Evolutionary conservation across 2,113 vertebrate species (phyloP).

Genomic region (Sinocyclocheilus anshuiensis): DNA sequence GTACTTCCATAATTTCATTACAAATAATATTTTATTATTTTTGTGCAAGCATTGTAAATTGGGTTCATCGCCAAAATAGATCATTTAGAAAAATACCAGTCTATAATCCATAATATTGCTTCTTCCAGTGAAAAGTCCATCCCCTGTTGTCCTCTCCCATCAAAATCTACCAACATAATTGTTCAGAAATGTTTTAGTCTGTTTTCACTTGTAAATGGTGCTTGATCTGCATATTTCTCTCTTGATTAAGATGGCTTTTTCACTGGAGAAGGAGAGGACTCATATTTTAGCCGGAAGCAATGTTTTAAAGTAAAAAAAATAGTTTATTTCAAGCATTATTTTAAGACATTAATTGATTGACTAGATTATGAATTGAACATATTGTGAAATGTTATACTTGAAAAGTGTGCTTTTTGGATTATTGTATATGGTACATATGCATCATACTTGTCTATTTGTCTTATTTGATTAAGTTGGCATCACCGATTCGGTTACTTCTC

Average conservation of each 20-base stretch:
- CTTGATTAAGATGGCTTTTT: not conserved
- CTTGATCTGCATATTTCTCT: not conserved
- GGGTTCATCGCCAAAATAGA: not conserved
- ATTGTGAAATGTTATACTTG: not conserved
- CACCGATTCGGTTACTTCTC: not conserved
- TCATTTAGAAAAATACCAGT: not conserved
- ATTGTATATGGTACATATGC: not conserved
- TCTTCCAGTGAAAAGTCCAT: too few species aligned
- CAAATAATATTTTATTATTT: not conserved
- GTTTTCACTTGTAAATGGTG: not conserved
- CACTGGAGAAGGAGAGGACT: not conserved
- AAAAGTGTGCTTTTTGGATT: not conserved
- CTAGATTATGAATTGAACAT: not conserved
- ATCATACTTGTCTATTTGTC: not conserved
- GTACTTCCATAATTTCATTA: not conserved
- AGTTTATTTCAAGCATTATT: not conserved
- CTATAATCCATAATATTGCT: not conserved
- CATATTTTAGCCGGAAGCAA: not conserved
- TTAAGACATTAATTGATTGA: not conserved
- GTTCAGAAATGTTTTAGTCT: too few species aligned
- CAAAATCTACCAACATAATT: not conserved
- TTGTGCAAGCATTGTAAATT: not conserved
- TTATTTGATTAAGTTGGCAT: not conserved
- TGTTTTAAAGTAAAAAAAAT: not conserved
- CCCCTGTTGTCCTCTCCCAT: too few species aligned